Conservation (phyloP, 2,797 vertebrate species). For the Sciurus carolinensis region DNA sequence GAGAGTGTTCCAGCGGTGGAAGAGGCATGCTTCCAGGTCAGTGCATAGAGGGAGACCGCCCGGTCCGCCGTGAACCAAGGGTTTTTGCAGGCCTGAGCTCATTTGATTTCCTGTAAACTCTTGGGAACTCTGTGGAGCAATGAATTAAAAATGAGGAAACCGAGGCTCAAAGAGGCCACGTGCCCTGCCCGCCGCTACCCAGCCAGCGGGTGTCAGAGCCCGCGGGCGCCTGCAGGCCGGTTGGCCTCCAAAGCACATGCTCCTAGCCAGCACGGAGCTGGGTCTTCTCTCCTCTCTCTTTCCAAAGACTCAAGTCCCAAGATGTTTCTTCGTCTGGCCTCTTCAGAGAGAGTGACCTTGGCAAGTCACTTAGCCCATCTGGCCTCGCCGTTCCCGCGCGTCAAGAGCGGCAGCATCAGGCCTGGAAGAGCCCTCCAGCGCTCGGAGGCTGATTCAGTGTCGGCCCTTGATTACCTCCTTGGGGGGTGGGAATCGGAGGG, state of each 20-base stretch:
- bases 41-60: too few relatives aligned
- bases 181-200: not conserved
- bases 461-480: conserved; percentile 72
- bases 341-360: conserved; percentile 75
- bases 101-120: not conserved
- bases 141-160: not conserved
- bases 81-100: not conserved
- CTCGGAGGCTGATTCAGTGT: not conserved
- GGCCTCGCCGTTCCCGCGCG: not conserved
- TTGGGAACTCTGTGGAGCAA: not conserved
- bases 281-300: conserved; percentile 10
- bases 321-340: conserved; percentile 22
- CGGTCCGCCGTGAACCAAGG: not conserved
- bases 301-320: conserved; percentile 56
- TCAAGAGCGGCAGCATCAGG: conserved; percentile 36
- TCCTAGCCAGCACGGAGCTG: not conserved
- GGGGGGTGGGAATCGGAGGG: not conserved
- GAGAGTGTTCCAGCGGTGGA: not conserved
- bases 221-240: not conserved
- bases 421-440: conserved; percentile 58
- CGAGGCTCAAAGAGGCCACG: not conserved
- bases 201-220: not conserved
- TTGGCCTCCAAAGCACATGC: not conserved
- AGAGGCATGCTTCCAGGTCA: not conserved
- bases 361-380: conserved; percentile 77